Conservation (phyloP, 2,113 vertebrate genomes). For the Gopherus flavomarginatus region DNA sequence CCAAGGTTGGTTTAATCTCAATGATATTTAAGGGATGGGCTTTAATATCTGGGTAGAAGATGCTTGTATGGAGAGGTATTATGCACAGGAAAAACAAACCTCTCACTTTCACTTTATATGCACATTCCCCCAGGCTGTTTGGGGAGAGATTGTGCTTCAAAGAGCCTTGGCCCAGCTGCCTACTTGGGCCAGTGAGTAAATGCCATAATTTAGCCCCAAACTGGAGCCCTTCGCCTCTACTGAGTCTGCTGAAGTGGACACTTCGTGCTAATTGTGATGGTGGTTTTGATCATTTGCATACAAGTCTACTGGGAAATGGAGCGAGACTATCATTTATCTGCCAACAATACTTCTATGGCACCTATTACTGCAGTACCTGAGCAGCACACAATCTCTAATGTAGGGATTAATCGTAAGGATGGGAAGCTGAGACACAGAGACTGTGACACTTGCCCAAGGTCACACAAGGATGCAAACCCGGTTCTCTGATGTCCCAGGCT, state of each 20-base stretch:
- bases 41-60: neutral
- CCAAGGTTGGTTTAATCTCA: neutral
- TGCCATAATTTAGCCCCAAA: neutral
- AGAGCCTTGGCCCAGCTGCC: neutral
- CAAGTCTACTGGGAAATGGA: neutral
- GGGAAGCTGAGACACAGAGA: neutral
- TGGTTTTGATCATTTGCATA: neutral
- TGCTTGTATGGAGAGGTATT: neutral
- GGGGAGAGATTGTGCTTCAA: neutral
- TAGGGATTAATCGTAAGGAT: neutral
- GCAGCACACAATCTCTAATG: neutral
- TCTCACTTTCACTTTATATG: neutral
- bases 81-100: neutral
- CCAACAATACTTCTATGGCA: neutral
- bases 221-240: neutral
- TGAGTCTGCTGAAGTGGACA: neutral
- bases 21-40: neutral
- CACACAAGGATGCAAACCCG: rapidly evolving
- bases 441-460: rapidly evolving
- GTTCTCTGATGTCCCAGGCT: neutral
- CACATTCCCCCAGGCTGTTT: neutral
- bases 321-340: neutral
- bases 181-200: neutral
- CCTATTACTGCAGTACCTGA: neutral
- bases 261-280: neutral